phyloP scores from a whole-genome alignment of 2,888 invertebrate species.

The Leptopilina myrica region DNA sequence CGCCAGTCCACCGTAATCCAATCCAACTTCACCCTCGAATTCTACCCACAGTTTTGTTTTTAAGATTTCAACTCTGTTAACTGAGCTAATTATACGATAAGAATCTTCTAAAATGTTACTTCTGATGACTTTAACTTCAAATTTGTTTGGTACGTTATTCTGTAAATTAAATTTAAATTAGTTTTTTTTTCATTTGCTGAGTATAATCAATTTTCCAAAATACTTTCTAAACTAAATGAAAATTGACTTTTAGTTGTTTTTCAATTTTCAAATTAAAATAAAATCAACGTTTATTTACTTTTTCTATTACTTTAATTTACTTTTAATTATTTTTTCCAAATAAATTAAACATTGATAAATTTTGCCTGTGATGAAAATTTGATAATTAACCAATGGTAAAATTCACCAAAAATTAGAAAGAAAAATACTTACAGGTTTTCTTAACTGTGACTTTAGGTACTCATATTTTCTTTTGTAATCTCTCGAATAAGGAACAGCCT shows the following conservation, averaged over 20 bases:
- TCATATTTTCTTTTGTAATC: constrained; percentile 99
- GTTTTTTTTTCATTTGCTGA: no score
- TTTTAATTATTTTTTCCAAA: no score
- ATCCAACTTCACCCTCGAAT: constrained; percentile 97
- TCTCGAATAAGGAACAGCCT: constrained; percentile 97
- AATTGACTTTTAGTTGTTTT: no score
- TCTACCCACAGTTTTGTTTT: constrained; percentile 99
- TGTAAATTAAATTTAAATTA: constrained; percentile 73
- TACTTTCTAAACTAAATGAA: no score
- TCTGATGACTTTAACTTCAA: constrained; percentile 96
- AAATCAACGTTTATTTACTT: not conserved
- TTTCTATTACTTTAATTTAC: no score
- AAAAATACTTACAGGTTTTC: constrained; percentile 88
- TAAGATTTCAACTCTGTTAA: constrained; percentile 92
- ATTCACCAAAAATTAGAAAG: not conserved
- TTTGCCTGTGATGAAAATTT: no score
- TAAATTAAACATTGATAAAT: no score
- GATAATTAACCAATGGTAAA: no score
- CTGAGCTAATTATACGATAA: constrained; percentile 94
- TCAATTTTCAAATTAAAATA: constrained; percentile 5
- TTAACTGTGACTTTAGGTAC: constrained; percentile 96
- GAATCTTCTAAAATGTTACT: constrained; percentile 97
- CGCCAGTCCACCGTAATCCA: constrained; percentile 97
- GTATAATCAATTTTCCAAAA: no score
- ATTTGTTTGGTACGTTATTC: constrained; percentile 98